A percentile compares a stretch with the other conserved stretches of the same genome.
These are phyloP conservation scores for Melanotaenia pygmaea DNA, from an alignment of 2,797 vertebrate species.

Conservation along the genomic window DNA sequence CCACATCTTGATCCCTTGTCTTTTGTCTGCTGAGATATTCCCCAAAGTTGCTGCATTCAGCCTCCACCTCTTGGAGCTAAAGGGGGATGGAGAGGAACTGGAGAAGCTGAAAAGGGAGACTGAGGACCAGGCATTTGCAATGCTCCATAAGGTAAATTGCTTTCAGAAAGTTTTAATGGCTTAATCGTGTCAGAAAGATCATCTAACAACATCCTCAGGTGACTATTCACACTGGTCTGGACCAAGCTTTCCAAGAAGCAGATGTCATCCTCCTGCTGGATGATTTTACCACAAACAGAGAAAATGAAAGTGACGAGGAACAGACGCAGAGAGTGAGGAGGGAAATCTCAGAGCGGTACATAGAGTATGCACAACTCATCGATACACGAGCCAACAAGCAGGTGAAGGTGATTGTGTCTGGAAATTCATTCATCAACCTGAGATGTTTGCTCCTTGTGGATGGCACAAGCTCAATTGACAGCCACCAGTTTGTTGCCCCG, in stretches of 20 bases:
- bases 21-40: constrained; percentile 86
- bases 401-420: constrained; percentile 88
- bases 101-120: constrained; percentile 76
- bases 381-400: constrained; percentile 80
- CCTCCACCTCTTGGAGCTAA: constrained; percentile 87
- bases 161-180: not conserved
- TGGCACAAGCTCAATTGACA: constrained; percentile 72
- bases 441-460: constrained; percentile 83
- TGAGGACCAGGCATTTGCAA: constrained; percentile 81
- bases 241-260: constrained; percentile 85
- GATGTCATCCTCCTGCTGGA: constrained; percentile 89
- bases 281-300: constrained; percentile 60
- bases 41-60: constrained; percentile 76
- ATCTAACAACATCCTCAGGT: constrained; percentile 62
- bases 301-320: constrained; percentile 30
- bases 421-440: constrained; percentile 85
- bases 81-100: constrained; percentile 68
- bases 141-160: constrained; percentile 73
- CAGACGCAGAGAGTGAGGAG: constrained; percentile 63
- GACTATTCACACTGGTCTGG: constrained; percentile 76
- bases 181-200: not conserved
- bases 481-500: constrained; percentile 81
- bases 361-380: constrained; percentile 84
- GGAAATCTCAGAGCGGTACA: constrained; percentile 73
- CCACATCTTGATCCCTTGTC: constrained; percentile 84